Evolutionary conservation across 53 echinoderm and acorn worm genomes (phyloP), one percentile per base, ranked within the genome.

Genomic region (Stichopus horrens): DNA sequence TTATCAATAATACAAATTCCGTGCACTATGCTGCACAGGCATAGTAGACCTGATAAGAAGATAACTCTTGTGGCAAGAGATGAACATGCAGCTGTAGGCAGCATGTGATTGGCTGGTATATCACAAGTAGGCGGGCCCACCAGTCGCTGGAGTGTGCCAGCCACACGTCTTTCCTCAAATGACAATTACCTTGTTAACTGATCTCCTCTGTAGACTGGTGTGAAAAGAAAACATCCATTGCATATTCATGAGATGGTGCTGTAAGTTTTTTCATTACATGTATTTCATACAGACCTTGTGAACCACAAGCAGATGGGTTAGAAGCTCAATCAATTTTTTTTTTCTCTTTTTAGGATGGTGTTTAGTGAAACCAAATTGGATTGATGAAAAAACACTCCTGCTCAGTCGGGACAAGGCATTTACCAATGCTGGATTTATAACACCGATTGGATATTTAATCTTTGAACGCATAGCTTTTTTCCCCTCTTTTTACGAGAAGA

Each of bases 341-440:
- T 63, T 63, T 63, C 79, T 79, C 11, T 37, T 37, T 37, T 37
- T 37, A 54, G 20, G 56, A 79, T 19, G 16, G 55, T 79, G 51
- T 79, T 79, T 63, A 63, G 63, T 63, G 63, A 79, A 79, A 79
- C 54, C 55, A 79, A 79, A 79, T 52, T 13, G 54, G 54, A 63
- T 5, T 63, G 63, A 63, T 63, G 63, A 63, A 63, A 63, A 16
- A 63, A 63, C 63, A 63, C 63, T 63, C 0, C 16, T 63, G 16
- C 63, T 63, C 16, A 10, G 63, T 63, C 63, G 10, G 63, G 16
- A 63, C 10, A 63, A 63, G 16, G 16, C 37, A 37, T 37, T 37
- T 37, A 37, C 37, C 37, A 2, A 37, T 37, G 37, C 16, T 63
- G 63, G 63, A 63, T 63, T 63, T 10, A 63, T 63, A 63, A 63